Evolutionary conservation across 2,113 vertebrate genomes (phyloP).

Genomic region (Menidia beryllina): DNA sequence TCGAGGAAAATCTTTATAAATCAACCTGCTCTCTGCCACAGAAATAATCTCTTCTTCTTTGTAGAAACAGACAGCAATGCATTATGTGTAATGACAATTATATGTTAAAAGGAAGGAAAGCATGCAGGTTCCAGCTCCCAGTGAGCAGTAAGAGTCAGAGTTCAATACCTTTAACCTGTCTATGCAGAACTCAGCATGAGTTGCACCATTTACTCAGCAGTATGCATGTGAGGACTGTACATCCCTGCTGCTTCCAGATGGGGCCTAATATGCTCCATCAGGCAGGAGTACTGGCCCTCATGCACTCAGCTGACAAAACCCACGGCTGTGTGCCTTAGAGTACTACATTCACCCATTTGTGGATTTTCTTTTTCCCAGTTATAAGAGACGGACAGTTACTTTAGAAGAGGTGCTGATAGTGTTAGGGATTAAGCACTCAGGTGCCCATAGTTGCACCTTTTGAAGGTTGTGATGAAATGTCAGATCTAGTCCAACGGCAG

Average conservation of each 20-base stretch:
- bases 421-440: not conserved
- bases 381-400: slow-evolving; percentile 30
- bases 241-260: slow-evolving; percentile 61
- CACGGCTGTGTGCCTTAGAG: slow-evolving; percentile 9
- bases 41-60: not conserved
- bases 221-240: slow-evolving; percentile 45
- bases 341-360: slow-evolving; percentile 9
- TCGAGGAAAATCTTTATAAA: too few species aligned
- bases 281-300: slow-evolving; percentile 20
- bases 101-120: slow-evolving; percentile 13
- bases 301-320: slow-evolving; percentile 42
- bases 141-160: slow-evolving; percentile 34
- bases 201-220: slow-evolving; percentile 71
- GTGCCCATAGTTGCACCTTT: slow-evolving; percentile 31
- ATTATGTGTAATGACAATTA: slow-evolving; percentile 5
- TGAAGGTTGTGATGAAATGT: slow-evolving; percentile 46
- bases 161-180: slow-evolving; percentile 59
- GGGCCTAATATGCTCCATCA: slow-evolving; percentile 44
- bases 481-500: slow-evolving; percentile 29
- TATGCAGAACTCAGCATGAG: slow-evolving; percentile 52
- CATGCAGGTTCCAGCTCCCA: slow-evolving; percentile 31
- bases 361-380: slow-evolving; percentile 38
- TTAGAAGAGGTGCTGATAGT: not conserved
- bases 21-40: not conserved
- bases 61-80: not conserved